Evolutionary conservation across 2,113 vertebrate genomes (phyloP), one percentile per base, ranked within the genome.

Genomic region (Cisticola juncidis): DNA sequence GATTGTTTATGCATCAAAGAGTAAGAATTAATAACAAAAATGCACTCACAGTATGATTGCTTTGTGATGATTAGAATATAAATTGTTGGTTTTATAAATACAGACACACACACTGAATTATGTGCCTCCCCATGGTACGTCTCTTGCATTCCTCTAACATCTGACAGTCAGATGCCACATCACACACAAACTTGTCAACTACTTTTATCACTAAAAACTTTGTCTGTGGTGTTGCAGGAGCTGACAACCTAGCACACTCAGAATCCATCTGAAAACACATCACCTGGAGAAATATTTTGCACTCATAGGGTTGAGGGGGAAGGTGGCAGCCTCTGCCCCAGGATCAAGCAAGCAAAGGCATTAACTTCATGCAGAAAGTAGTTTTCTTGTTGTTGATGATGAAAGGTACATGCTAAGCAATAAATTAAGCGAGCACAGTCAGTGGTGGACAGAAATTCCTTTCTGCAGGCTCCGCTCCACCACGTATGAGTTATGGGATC

Each of bases 1-100:
- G 94, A 95, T 97, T 98, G 95, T 97, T 98, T 98, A 97, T 98
- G 97, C 97, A 98, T 97, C 95, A 94, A 96, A 96, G 97, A 92
- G 81, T 95, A 96, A 96, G 92, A 84, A 96, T 97, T 98, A 98
- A 98, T 96, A 96, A 93, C 89, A 91, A 95, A 97, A 93, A 92
- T 94, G 91, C 87, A 95, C 95, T 98, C 96, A 93, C 94, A 97
- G 95, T 96, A 76, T 97, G 95, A 97, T 97, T 97, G 96, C 97
- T 98, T 98, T 97, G 94, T 97, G 94, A 95, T 95, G 96, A 98
- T 93, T 97, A 96, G 96, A 97, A 97, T 96, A 97, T 97, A 96
- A 97, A 98, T 97, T 96, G 92, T 97, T 97, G 94, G 94, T 96
- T 98, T 95, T 97, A 90, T 96, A 97, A 95, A 94, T 94, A 97